phyloP scores from a whole-genome alignment of 2,888 invertebrate genomes.

The Leucophenga maculata region DNA sequence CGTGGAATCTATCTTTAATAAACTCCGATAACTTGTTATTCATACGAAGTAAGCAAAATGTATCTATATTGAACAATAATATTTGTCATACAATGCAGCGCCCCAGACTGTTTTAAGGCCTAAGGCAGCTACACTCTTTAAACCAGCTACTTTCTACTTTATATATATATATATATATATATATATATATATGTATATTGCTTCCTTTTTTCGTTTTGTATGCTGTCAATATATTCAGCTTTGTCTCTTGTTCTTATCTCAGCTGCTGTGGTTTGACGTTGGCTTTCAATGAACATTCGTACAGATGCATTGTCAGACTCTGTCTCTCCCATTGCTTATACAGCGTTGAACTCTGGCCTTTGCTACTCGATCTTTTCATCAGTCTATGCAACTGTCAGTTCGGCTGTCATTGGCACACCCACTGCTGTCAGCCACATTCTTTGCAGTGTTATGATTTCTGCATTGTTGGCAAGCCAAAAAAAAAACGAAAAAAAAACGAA shows the following conservation, averaged over 20 bases:
- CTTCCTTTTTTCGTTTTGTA: background rate
- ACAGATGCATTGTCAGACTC: slow-evolving; percentile 22
- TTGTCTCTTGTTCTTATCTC: slow-evolving; percentile 17
- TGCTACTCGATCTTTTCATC: background rate
- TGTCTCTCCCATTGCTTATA: background rate
- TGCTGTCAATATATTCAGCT: background rate
- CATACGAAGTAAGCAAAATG: too few relatives aligned
- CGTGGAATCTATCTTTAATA: too few relatives aligned
- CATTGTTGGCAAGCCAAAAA: slow-evolving; percentile 29
- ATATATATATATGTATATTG: background rate
- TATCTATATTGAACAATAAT: too few relatives aligned
- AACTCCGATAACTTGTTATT: too few relatives aligned
- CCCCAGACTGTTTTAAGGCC: too few relatives aligned
- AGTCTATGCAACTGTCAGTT: slow-evolving; percentile 11
- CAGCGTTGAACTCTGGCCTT: background rate
- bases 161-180: too few relatives aligned
- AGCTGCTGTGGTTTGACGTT: slow-evolving; percentile 35
- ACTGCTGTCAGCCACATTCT: slow-evolving; percentile 26
- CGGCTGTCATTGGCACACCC: slow-evolving; percentile 9
- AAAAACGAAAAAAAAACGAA: slow-evolving; percentile 23
- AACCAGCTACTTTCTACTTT: too few relatives aligned
- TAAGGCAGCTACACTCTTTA: too few relatives aligned
- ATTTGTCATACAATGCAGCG: too few relatives aligned
- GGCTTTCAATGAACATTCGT: slow-evolving; percentile 50
- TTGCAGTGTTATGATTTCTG: slow-evolving; percentile 5